Evolutionary conservation across 2,797 vertebrate genomes (phyloP).

Genomic region (Hirundo rustica): DNA sequence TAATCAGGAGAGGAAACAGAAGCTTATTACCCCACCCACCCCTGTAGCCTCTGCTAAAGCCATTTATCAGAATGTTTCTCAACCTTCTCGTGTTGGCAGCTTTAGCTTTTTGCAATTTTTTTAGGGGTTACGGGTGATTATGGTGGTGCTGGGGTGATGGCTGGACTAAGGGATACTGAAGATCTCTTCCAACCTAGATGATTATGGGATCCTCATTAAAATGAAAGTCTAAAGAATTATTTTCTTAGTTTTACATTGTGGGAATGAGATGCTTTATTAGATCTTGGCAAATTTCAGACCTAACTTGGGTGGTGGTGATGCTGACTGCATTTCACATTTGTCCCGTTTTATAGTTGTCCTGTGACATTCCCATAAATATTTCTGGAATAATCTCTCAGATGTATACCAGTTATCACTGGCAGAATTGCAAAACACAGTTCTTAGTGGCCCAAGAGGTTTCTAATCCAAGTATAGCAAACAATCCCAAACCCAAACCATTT

Average conservation of each 20-base stretch:
- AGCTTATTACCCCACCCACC: constrained; percentile 33
- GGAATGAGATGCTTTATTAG: not conserved
- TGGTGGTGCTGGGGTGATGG: not conserved
- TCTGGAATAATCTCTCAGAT: not conserved
- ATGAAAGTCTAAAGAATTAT: not conserved
- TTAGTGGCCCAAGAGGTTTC: not conserved
- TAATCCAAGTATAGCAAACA: not conserved
- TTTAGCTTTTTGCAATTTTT: not conserved
- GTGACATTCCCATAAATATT: not conserved
- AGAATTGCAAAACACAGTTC: not conserved
- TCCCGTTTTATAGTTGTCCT: not conserved
- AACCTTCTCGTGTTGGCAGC: not conserved
- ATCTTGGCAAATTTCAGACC: not conserved
- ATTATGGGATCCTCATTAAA: not conserved
- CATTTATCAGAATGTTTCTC: constrained; percentile 3
- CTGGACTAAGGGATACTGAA: not conserved
- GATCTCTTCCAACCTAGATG: not conserved
- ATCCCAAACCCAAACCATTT: not conserved
- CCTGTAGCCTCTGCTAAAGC: not conserved
- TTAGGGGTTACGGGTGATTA: not conserved
- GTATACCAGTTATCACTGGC: not conserved
- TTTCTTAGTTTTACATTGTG: not conserved
- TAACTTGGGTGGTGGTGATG: not conserved
- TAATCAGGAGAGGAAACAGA: constrained; percentile 50
- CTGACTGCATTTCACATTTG: not conserved